These are phyloP conservation scores for Heliornis fulica DNA, from an alignment of 2,113 vertebrate genomes.

Conservation along the genomic window DNA sequence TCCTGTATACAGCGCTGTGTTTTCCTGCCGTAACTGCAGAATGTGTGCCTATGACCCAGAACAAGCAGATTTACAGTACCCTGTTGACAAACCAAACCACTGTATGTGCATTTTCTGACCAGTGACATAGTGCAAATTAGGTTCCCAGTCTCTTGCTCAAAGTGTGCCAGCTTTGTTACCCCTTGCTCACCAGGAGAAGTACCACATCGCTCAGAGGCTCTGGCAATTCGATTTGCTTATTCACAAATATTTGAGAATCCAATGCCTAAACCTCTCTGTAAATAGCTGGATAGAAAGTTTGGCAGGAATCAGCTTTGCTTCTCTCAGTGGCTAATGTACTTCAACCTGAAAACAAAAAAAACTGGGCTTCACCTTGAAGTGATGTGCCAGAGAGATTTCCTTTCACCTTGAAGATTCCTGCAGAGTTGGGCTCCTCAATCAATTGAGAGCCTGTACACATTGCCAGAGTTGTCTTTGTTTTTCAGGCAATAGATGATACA, in stretches of 20 bases:
- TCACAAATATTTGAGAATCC: conserved; percentile 49
- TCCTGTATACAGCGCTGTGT: neutral
- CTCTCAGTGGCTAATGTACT: neutral
- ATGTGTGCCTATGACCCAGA: accelerated
- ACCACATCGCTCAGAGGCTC: neutral
- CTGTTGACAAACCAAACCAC: neutral
- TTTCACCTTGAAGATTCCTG: conserved; percentile 29
- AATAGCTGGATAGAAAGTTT: neutral
- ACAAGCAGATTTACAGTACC: neutral
- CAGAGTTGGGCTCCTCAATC: neutral
- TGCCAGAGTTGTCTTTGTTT: conserved; percentile 6
- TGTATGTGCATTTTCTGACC: neutral
- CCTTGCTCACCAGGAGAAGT: neutral
- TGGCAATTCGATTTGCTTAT: neutral
- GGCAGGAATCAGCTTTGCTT: neutral
- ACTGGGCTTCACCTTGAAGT: neutral
- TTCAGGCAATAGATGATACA: neutral
- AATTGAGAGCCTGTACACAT: neutral
- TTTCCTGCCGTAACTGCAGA: neutral
- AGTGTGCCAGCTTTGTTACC: neutral
- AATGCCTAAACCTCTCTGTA: neutral
- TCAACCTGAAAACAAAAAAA: neutral
- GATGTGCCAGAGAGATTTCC: neutral
- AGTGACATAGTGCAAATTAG: neutral
- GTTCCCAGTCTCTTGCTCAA: neutral